A percentile compares a stretch with the other conserved stretches of the same genome.
Conservation (phyloP, 2,888 invertebrate genomes). For the Nudaria mundana region DNA sequence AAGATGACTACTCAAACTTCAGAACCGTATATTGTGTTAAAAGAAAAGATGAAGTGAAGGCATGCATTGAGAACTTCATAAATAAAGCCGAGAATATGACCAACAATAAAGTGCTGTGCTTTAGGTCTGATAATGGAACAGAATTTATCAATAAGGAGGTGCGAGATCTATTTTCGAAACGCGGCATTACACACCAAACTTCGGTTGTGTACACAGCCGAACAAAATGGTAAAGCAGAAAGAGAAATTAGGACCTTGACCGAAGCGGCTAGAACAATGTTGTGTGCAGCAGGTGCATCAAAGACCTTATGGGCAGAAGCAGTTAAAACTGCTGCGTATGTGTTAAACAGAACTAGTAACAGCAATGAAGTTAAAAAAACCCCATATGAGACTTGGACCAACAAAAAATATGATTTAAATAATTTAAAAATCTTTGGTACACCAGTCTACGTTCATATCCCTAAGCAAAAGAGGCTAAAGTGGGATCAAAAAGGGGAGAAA, state of each 20-base stretch:
- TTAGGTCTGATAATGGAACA: constrained; percentile 1
- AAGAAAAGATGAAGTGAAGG: neutral
- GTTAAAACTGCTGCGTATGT: constrained; percentile 17
- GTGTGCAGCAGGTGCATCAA: constrained; percentile 12
- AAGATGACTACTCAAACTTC: constrained; percentile 2
- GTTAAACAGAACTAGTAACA: neutral
- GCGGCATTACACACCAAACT: neutral
- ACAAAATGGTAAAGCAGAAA: neutral
- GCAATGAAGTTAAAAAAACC: neutral
- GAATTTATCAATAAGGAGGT: constrained; percentile 1
- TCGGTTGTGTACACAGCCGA: neutral
- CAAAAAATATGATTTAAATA: too few relatives aligned
- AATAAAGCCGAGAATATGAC: neutral
- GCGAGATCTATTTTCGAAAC: neutral
- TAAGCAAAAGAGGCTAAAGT: constrained; percentile 22
- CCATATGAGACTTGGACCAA: neutral
- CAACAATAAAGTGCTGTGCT: neutral
- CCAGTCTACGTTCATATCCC: too few relatives aligned
- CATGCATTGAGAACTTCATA: neutral
- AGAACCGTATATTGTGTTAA: constrained; percentile 3
- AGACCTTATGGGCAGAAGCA: constrained; percentile 24
- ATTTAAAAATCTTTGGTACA: neutral
- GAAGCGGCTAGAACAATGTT: constrained; percentile 17
- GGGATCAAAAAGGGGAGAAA: constrained; percentile 25
- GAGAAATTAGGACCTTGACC: neutral